Evolutionary conservation across 1,140 invertebrate species (phyloP).

Genomic region (Mylabris phalerata): DNA sequence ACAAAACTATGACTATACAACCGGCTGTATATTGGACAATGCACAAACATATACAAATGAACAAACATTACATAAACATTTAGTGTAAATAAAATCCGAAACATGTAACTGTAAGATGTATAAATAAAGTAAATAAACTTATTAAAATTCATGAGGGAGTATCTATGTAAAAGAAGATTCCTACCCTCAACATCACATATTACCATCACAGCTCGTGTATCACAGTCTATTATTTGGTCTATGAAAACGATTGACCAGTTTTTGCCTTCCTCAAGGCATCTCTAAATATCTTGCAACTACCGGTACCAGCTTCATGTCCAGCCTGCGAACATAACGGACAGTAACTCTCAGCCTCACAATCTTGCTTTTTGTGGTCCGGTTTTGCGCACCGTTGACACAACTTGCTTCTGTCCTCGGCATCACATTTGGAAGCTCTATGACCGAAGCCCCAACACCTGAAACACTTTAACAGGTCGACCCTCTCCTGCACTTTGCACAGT

Average conservation of each 20-base stretch:
- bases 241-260: background rate
- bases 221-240: background rate
- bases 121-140: background rate
- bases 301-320: conserved; percentile 3
- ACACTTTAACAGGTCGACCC: conserved; percentile 2
- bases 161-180: too few relatives aligned
- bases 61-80: too few relatives aligned
- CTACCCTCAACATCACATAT: too few relatives aligned
- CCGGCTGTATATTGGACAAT: too few relatives aligned
- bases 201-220: too few relatives aligned
- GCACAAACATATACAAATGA: too few relatives aligned
- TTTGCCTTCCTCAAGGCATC: background rate
- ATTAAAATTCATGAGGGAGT: background rate
- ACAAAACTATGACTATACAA: too few relatives aligned
- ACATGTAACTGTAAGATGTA: background rate
- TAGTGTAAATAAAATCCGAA: background rate
- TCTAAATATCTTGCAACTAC: background rate
- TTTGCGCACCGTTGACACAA: conserved; percentile 4
- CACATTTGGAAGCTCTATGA: background rate
- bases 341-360: background rate
- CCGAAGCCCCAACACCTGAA: conserved; percentile 16
- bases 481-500: conserved; percentile 1
- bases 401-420: background rate
- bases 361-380: background rate
- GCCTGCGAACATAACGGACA: conserved; percentile 5